Evolutionary conservation across 1,140 invertebrate species (phyloP), one percentile per base, ranked within the genome.

Genomic region (Bacillus rossius): DNA sequence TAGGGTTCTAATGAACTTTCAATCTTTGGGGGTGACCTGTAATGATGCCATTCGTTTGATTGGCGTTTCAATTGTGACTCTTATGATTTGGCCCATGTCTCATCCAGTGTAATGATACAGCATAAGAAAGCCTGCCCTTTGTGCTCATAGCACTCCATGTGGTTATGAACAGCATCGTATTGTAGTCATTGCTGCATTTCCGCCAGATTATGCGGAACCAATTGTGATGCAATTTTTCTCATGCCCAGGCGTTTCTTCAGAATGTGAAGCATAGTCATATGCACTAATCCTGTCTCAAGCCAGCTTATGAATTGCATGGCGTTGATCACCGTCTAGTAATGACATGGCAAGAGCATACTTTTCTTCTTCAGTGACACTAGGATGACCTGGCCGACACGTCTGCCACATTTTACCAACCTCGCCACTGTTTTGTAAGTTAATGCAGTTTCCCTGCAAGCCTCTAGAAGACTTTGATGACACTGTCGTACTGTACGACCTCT

Each of bases 171-270:
- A n/a, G n/a, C n/a, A n/a, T n/a, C n/a, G n/a, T n/a, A n/a, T n/a
- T n/a, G n/a, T n/a, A n/a, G n/a, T n/a, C n/a, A n/a, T n/a, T n/a
- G n/a, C n/a, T n/a, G n/a, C n/a, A n/a, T n/a, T n/a, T n/a, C 49
- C 20, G 22, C 8, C 49, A 41, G 38, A 37, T 40, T 13, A 17
- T 51, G 49, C 49, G 20, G 8, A 8, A 37, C 26, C 49, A 22
- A 51, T 51, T 25, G 22, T 8, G 49, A 51, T 34, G 49, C 26
- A 41, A n/a, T n/a, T n/a, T n/a, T n/a, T n/a, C n/a, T n/a, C n/a
- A n/a, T n/a, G n/a, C n/a, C n/a, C n/a, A n/a, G n/a, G n/a, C n/a
- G n/a, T n/a, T n/a, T n/a, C n/a, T n/a, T n/a, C n/a, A n/a, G n/a
- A n/a, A n/a, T n/a, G 17, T 37, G 25, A 29, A 29, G 25, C 8